phyloP scores from a whole-genome alignment of 2,797 vertebrate species.

The Falco concolor region DNA sequence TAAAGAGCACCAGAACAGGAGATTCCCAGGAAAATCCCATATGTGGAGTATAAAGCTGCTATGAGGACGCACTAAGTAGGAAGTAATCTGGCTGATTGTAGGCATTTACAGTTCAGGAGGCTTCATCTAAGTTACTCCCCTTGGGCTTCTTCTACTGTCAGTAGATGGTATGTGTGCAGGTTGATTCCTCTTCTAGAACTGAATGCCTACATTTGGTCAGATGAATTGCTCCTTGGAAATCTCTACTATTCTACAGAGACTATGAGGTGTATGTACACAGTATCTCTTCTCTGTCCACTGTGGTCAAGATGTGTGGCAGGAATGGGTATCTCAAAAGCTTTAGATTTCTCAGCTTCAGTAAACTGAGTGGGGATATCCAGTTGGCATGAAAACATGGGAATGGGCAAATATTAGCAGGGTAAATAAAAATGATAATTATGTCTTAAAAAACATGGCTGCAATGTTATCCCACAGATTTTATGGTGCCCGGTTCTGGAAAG shows the following conservation, averaged over 20 bases:
- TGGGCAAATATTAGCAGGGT: background rate
- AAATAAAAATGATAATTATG: background rate
- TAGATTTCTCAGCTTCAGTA: background rate
- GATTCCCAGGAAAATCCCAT: background rate
- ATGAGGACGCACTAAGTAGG: background rate
- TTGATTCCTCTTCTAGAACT: background rate
- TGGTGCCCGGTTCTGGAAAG: background rate
- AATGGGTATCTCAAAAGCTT: background rate
- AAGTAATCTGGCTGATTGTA: background rate
- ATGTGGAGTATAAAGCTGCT: background rate
- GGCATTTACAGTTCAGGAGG: background rate
- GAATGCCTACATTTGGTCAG: background rate
- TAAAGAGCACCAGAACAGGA: background rate
- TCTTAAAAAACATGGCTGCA: background rate
- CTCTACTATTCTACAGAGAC: background rate
- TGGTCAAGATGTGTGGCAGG: background rate
- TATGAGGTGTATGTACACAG: background rate
- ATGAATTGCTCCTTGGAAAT: background rate
- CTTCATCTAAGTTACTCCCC: background rate
- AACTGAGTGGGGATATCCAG: background rate
- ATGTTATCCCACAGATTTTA: background rate
- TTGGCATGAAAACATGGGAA: background rate
- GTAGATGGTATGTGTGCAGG: rapidly evolving
- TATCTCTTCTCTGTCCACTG: background rate
- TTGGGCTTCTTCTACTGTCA: background rate